Conservation (phyloP, 37 sponge, comb jelly and placozoan genomes). For the Amphimedon queenslandica region DNA sequence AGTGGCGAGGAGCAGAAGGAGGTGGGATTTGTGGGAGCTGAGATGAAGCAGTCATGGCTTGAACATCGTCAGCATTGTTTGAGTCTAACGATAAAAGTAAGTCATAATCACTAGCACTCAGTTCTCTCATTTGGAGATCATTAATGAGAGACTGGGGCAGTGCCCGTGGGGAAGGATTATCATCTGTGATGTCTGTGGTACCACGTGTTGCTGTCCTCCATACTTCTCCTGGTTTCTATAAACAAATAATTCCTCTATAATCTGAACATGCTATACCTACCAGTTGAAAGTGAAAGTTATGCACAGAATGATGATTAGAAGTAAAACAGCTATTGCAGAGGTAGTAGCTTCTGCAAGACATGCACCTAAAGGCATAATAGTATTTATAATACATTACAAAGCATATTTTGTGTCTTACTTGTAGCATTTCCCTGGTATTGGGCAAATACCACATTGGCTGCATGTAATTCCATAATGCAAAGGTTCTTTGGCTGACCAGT, state of each 20-base stretch:
- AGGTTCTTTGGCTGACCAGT: not conserved
- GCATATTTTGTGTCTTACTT: slow-evolving; percentile 10
- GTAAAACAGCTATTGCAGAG: slow-evolving; percentile 75
- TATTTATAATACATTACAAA: not conserved
- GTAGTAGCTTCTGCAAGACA: slow-evolving; percentile 38
- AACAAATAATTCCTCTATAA: too few species aligned
- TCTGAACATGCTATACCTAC: slow-evolving; percentile 20
- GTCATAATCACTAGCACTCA: slow-evolving; percentile 86
- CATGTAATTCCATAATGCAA: slow-evolving; percentile 60
- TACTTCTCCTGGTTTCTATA: slow-evolving; percentile 35
- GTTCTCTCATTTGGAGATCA: slow-evolving; percentile 67
- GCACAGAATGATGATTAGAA: slow-evolving; percentile 27
- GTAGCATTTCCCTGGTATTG: slow-evolving; percentile 75
- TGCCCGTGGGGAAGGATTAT: slow-evolving; percentile 9
- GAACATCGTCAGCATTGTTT: too few species aligned
- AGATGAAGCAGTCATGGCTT: not conserved
- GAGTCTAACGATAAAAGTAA: slow-evolving; percentile 75
- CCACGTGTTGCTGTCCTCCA: slow-evolving; percentile 35
- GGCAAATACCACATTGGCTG: slow-evolving; percentile 50
- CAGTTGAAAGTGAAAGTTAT: slow-evolving; percentile 49
- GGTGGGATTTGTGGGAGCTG: not conserved
- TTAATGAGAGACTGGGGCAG: slow-evolving; percentile 58
- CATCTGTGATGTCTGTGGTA: not conserved
- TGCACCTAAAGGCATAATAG: slow-evolving; percentile 34
- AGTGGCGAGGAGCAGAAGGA: not conserved